These are phyloP conservation scores for Bombus waltoni DNA, from an alignment of 1,140 invertebrate species.

Conservation along the genomic window DNA sequence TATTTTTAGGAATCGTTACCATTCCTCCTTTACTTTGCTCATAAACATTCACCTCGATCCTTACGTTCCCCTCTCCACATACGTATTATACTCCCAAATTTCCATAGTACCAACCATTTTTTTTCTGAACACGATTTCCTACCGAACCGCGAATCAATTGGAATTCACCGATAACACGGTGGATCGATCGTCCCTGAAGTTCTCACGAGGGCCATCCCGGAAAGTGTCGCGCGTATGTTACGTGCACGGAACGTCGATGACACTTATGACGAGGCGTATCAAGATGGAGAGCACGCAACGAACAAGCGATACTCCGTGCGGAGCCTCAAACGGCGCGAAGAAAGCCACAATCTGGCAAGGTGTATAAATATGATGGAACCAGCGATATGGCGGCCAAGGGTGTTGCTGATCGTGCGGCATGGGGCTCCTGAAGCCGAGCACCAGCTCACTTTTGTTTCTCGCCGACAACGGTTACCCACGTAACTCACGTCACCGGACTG, in stretches of 20 bases:
- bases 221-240: constrained; percentile 16
- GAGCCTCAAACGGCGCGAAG: constrained; percentile 51
- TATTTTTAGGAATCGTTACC: not conserved
- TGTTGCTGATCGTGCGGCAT: constrained; percentile 66
- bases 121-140: constrained; percentile 3
- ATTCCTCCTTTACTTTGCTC: not conserved
- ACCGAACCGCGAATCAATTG: constrained; percentile 8
- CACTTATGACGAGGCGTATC: constrained; percentile 25
- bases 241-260: constrained; percentile 30
- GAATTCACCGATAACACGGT: not conserved
- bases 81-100: constrained; percentile 24
- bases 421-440: constrained; percentile 47
- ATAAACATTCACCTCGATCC: constrained; percentile 9
- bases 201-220: not conserved
- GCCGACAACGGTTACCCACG: constrained; percentile 68
- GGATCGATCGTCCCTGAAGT: not conserved
- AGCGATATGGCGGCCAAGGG: constrained; percentile 59
- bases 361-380: constrained; percentile 71
- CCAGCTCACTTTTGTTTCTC: constrained; percentile 67
- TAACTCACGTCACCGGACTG: constrained; percentile 71
- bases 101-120: not conserved
- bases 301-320: constrained; percentile 31
- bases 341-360: constrained; percentile 53
- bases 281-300: constrained; percentile 23
- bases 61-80: not conserved